phyloP scores from a whole-genome alignment of 2,113 vertebrate species.

The Equus quagga region DNA sequence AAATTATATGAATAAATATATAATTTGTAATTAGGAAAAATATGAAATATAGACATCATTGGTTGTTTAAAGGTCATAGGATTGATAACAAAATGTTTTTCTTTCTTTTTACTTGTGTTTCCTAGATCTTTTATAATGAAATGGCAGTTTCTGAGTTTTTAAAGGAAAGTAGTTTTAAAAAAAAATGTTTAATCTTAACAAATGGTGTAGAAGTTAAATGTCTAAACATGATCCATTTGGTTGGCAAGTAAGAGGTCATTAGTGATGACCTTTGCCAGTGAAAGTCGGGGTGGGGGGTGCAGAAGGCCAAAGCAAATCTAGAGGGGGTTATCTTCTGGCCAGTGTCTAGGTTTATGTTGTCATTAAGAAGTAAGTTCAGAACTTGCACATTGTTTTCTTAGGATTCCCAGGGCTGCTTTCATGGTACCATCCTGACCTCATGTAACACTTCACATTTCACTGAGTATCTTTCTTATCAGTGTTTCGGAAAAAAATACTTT shows the following conservation, averaged over 20 bases:
- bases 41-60: background rate
- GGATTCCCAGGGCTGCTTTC: background rate
- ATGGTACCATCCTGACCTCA: background rate
- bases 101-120: constrained; percentile 20
- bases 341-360: constrained; percentile 13
- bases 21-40: constrained; percentile 23
- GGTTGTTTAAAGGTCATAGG: background rate
- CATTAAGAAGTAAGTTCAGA: background rate
- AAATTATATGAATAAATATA: background rate
- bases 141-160: background rate
- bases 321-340: background rate
- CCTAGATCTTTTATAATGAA: constrained; percentile 24
- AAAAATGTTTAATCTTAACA: constrained; percentile 14
- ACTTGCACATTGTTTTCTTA: constrained; percentile 18
- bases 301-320: background rate
- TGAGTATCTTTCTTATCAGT: background rate
- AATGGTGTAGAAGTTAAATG: background rate
- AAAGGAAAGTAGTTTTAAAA: background rate
- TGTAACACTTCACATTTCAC: background rate
- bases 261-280: background rate
- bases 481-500: background rate
- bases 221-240: constrained; percentile 33
- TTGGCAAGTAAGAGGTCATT: background rate
- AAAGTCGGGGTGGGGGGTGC: background rate
- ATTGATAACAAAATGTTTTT: constrained; percentile 9